Percentiles rank a stretch among this genome's conserved stretches.
Conservation (phyloP, 1,140 invertebrate genomes). For the Brachionus asplanchnoidis region DNA sequence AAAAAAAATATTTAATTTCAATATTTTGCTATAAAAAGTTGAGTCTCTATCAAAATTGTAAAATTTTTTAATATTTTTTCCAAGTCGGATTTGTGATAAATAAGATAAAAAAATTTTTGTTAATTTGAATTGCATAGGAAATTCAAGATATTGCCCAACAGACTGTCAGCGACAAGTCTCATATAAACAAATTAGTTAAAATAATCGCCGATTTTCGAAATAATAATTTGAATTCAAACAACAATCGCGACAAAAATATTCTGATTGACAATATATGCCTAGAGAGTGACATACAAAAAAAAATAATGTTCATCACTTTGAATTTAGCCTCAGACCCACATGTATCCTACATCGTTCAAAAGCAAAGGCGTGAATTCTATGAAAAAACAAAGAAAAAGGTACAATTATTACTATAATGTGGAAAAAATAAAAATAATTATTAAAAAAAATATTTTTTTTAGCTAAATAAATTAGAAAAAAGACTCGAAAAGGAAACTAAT, state of each 20-base stretch:
- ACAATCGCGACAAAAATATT: slow-evolving; percentile 25
- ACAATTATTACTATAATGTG: background rate
- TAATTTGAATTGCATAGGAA: background rate
- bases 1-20: too few relatives aligned
- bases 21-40: too few relatives aligned
- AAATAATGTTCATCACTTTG: slow-evolving; percentile 12
- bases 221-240: background rate
- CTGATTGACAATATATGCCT: slow-evolving; percentile 1
- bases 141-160: background rate
- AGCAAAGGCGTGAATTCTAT: slow-evolving; percentile 34
- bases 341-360: slow-evolving; percentile 7
- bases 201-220: background rate
- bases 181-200: background rate
- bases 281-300: slow-evolving; percentile 40
- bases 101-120: background rate
- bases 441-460: background rate
- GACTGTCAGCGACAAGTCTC: background rate
- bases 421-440: background rate
- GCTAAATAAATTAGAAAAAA: slow-evolving; percentile 20
- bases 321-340: slow-evolving; percentile 16
- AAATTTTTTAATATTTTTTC: too few relatives aligned
- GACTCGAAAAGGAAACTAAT: slow-evolving; percentile 6
- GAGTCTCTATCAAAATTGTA: too few relatives aligned
- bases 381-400: slow-evolving; percentile 20
- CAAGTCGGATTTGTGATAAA: background rate